Percentiles rank a stretch among this genome's conserved stretches.
Conservation (phyloP, 1,140 invertebrate genomes). For the Epicauta chinensis region DNA sequence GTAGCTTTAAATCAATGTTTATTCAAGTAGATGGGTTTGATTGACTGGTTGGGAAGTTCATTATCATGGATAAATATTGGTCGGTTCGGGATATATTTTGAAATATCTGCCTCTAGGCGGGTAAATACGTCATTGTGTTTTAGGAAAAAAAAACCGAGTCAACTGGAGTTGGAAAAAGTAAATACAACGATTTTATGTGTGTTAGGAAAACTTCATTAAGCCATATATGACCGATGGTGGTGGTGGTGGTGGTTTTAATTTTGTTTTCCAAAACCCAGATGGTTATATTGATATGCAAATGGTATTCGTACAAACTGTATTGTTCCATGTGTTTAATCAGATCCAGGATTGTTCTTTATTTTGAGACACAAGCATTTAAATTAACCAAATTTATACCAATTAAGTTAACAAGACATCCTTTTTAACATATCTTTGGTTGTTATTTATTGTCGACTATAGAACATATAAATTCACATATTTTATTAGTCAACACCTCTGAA, state of each 20-base stretch:
- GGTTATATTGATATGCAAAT: slow-evolving; percentile 9
- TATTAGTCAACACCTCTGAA: slow-evolving; percentile 17
- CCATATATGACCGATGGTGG: too few relatives aligned
- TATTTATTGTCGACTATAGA: slow-evolving; percentile 11
- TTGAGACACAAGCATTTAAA: slow-evolving; percentile 21
- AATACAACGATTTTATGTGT: too few relatives aligned
- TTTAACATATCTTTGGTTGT: slow-evolving; percentile 10
- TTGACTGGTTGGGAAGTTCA: slow-evolving; percentile 18
- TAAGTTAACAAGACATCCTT: slow-evolving; percentile 21
- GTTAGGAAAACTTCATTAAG: too few relatives aligned
- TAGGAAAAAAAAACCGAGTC: too few relatives aligned
- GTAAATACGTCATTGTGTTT: too few relatives aligned
- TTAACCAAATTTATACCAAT: slow-evolving; percentile 22
- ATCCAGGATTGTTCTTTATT: slow-evolving; percentile 15
- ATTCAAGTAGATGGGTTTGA: slow-evolving; percentile 21
- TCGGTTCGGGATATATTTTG: slow-evolving; percentile 4
- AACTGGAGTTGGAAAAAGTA: too few relatives aligned
- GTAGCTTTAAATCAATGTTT: slow-evolving; percentile 21
- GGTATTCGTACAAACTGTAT: slow-evolving; percentile 7
- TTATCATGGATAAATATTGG: slow-evolving; percentile 22
- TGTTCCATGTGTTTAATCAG: slow-evolving; percentile 17
- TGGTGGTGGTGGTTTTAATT: too few relatives aligned
- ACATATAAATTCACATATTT: slow-evolving; percentile 16
- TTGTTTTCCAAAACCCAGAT: too few relatives aligned
- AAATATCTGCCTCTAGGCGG: not conserved